A percentile compares a stretch with the other conserved stretches of the same genome.
These are phyloP conservation scores for Agonum fuliginosum DNA, from an alignment of 2,888 invertebrate genomes.

Conservation along the genomic window DNA sequence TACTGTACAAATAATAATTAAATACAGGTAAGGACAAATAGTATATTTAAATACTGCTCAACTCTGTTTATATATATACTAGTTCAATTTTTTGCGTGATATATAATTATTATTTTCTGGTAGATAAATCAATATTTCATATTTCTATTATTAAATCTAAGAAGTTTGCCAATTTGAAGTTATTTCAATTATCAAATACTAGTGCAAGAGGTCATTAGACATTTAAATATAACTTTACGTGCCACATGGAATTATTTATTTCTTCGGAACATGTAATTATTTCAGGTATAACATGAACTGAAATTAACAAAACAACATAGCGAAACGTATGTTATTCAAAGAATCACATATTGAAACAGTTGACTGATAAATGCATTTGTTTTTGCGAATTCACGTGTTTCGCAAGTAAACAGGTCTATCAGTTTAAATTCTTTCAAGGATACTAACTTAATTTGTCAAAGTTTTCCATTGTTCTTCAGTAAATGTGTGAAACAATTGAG, in stretches of 20 bases:
- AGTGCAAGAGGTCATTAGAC: constrained; percentile 11
- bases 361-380: constrained; percentile 10
- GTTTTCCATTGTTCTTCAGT: constrained; percentile 11
- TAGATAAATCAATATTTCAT: background rate
- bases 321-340: background rate
- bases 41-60: too few species aligned
- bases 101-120: too few species aligned
- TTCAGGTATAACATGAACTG: too few species aligned
- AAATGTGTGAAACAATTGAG: background rate
- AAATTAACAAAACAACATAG: background rate
- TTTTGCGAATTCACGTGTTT: constrained; percentile 13
- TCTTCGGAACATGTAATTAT: background rate
- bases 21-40: too few species aligned
- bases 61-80: too few species aligned
- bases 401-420: constrained; percentile 6
- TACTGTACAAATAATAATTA: too few species aligned
- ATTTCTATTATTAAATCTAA: constrained; percentile 3
- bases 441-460: background rate
- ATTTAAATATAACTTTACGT: constrained; percentile 14
- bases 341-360: constrained; percentile 2
- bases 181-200: constrained; percentile 18
- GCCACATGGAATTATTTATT: background rate
- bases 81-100: too few species aligned
- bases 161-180: constrained; percentile 9
- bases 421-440: background rate